Conservation (phyloP, 1,140 invertebrate species). For the Solenopsis fugax region DNA sequence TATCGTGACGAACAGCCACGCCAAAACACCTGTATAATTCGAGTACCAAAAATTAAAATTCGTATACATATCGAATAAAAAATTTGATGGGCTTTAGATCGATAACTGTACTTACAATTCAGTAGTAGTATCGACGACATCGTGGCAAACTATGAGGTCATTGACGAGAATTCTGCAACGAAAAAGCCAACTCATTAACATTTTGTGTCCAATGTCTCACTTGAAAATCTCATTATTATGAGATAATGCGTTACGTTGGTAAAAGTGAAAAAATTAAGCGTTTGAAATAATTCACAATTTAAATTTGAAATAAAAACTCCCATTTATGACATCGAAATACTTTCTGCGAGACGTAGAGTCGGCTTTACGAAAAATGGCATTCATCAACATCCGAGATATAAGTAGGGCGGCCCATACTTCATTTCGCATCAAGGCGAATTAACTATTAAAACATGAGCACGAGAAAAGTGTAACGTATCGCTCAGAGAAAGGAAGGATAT, state of each 20-base stretch:
- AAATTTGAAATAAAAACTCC: neutral
- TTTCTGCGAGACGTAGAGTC: neutral
- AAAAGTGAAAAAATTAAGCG: neutral
- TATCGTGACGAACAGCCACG: conserved; percentile 72
- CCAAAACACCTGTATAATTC: conserved; percentile 74
- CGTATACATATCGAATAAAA: neutral
- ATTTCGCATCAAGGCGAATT: conserved; percentile 42
- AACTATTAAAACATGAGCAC: conserved; percentile 46
- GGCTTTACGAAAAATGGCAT: neutral
- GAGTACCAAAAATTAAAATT: conserved; percentile 18
- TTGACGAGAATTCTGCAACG: conserved; percentile 72
- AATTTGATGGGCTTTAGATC: neutral
- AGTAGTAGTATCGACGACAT: conserved; percentile 71
- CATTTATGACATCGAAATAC: neutral
- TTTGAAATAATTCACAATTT: neutral
- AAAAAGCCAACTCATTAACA: conserved; percentile 17
- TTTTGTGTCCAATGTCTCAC: neutral
- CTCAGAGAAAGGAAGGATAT: conserved; percentile 69
- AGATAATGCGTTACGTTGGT: neutral
- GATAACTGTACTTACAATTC: conserved; percentile 72
- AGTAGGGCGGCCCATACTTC: conserved; percentile 46
- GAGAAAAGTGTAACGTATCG: conserved; percentile 62
- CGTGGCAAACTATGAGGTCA: conserved; percentile 76
- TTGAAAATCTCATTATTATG: neutral
- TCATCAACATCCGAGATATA: conserved; percentile 38